Base-by-base conservation (phyloP, 2,888 invertebrate genomes). In the Thymelicus sylvestris region DNA sequence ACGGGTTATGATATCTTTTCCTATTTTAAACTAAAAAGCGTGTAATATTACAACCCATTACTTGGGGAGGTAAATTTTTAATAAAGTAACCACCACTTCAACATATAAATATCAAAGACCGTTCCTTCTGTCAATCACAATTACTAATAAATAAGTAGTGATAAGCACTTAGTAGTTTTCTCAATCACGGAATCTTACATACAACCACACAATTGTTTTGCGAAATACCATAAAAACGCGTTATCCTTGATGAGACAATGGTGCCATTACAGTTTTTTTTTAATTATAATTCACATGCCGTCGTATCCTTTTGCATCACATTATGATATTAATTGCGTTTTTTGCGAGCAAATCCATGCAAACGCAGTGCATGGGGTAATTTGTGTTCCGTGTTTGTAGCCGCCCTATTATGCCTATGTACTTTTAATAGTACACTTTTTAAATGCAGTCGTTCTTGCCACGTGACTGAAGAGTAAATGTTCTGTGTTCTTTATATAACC, bases 211-310 rank as follows among this genome's bases (percentile, higher is more conserved):
- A 84, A 87, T 85, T 83, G 81, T 75, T 85, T 87, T 86, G 81
- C 83, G 76, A 86, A 86, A 86, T 81, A 70, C 72, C 63, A 83
- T 85, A 90, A 88, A 89, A 90, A 91, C 85, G 66, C 71, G 89
- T 83, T 87, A 87, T 92, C 93, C 92, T 92, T 91, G 88, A 86
- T 84, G 74, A 81, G 82, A 92, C 92, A 93, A 92, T 92, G 81
- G 88, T 74, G 77, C 75, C 78, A 91, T 90, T 89, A 88, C 76
- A 83, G 84, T 90, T 91, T 86, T 91, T 86, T 88, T 83, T n/a
- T n/a, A 75, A 77, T 83, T 83, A 87, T 91, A 87, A 88, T 89
- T 90, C 90, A 91, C 88, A 88, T 88, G 83, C 77, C 80, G 75
- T 74, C 77, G 81, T 81, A 88, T 91, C 89, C 89, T 89, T 89